Base-by-base conservation (phyloP, 2,888 invertebrate genomes). In the Cordylochernes scorpioides region DNA sequence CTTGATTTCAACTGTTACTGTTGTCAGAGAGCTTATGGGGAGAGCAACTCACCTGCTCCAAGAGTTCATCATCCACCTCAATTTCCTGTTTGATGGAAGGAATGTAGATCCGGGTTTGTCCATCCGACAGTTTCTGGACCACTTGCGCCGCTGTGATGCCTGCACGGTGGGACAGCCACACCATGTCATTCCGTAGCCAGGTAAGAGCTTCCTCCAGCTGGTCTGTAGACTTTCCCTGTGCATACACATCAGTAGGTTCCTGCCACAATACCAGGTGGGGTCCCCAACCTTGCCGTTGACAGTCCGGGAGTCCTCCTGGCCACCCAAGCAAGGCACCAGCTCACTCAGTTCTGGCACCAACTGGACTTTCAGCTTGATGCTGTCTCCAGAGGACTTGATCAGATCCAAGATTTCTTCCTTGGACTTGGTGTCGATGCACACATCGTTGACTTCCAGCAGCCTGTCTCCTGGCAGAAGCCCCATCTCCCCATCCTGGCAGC, bases 401-500 rank as follows among this genome's bases (percentile, higher is more conserved):
- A 88, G 65, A 51, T 86, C 84, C 43, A 86, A 84, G 39, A 91
- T 73, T 46, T 80, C 74, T 51, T 88, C 86, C 30, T 88, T 64
- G 28, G 68, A 68, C 48, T 72, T 67, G 31, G 71, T 73, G 49
- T 75, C 77, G 0, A 88, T 84, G 37, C 68, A 65, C 15, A 68
- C 63, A 15, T 71, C 72, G 49, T 88, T 86, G 17, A 91, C 82
- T 60, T 82, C 80, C 42, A 88, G 58, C 16, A 91, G 63, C 44
- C 78, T 65, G 55, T 91, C 91, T 4, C 91, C 91, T n/a, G 88
- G 88, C 33, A 88, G 58, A 15, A 91, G 60, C 4, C 84, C 82
- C 5, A 75, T 78, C 42, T 71, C 71, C 41, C 57, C 54, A 46
- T 67, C 67, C 44, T 64, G 61, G 64, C 62, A 25, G 6, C 62